A percentile compares a stretch with the other conserved stretches of the same genome.
These are phyloP conservation scores for Oryzias sinensis DNA, from an alignment of 2,797 vertebrate genomes.

Conservation along the genomic window DNA sequence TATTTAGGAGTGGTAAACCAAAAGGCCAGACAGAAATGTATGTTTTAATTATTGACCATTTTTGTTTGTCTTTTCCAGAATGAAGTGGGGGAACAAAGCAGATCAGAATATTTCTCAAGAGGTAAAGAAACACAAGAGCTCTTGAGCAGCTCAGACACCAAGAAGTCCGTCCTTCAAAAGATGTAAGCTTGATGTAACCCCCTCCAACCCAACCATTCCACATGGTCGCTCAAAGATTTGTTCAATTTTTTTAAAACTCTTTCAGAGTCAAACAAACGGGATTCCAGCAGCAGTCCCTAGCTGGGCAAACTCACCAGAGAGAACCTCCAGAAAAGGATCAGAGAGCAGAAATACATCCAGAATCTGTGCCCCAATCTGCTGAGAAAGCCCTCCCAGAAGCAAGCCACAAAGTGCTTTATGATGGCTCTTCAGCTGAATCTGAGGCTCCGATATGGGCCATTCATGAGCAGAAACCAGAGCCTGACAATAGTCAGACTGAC, in stretches of 20 bases:
- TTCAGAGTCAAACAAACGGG: constrained; percentile 69
- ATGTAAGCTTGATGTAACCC: constrained; percentile 75
- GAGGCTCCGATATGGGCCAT: constrained; percentile 14
- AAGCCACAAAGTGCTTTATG: constrained; percentile 22
- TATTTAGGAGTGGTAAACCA: too few species aligned
- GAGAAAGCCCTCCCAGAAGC: constrained; percentile 13
- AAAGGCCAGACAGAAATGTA: constrained; percentile 58
- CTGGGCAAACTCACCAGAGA: constrained; percentile 14
- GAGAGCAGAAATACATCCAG: constrained; percentile 53
- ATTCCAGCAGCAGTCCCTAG: constrained; percentile 36
- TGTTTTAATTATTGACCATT: constrained; percentile 66
- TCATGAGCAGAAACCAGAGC: constrained; percentile 31
- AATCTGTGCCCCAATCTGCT: constrained; percentile 19
- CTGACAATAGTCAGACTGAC: constrained; percentile 30
- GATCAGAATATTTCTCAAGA: constrained; percentile 80
- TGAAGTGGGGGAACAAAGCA: constrained; percentile 70
- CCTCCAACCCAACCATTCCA: constrained; percentile 59
- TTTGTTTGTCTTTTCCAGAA: constrained; percentile 74
- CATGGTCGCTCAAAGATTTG: constrained; percentile 57
- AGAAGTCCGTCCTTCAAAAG: constrained; percentile 77
- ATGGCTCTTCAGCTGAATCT: constrained; percentile 15
- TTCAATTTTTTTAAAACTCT: constrained; percentile 46
- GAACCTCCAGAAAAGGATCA: constrained; percentile 22
- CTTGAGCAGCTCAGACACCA: constrained; percentile 74
- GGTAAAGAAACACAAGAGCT: constrained; percentile 71